Conservation (phyloP, 2,797 vertebrate species). For the Liasis olivaceus region DNA sequence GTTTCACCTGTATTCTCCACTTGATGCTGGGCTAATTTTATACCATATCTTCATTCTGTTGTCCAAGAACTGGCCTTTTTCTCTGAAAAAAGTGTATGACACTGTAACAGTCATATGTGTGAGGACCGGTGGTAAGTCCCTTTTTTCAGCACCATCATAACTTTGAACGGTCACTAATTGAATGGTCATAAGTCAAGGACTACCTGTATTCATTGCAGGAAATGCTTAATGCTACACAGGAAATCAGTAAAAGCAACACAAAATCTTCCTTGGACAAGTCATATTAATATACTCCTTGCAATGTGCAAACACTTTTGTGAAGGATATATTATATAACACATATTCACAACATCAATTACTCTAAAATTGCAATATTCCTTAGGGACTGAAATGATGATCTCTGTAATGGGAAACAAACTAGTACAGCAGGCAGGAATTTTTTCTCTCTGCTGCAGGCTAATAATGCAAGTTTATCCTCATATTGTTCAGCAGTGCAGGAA, state of each 20-base stretch:
- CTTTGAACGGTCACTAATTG: too few species aligned
- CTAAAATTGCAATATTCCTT: neutral
- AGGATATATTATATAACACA: neutral
- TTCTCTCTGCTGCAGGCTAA: conserved; percentile 21
- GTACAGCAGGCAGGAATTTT: conserved; percentile 33
- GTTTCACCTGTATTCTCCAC: too few species aligned
- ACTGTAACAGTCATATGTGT: too few species aligned
- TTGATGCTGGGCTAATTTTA: neutral
- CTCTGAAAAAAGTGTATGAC: neutral
- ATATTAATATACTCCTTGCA: neutral
- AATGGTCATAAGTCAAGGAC: too few species aligned
- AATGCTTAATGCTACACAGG: neutral
- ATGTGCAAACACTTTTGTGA: neutral
- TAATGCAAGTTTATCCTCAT: conserved; percentile 10
- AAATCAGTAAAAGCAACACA: neutral
- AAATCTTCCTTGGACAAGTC: neutral
- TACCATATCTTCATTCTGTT: neutral
- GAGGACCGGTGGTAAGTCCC: too few species aligned
- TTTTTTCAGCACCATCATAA: too few species aligned
- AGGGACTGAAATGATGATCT: neutral
- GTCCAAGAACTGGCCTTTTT: neutral
- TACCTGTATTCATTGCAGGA: neutral
- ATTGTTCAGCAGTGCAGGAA: neutral
- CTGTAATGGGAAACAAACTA: neutral
- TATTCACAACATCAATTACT: neutral